Evolutionary conservation across 2,888 invertebrate genomes (phyloP), one percentile per base, ranked within the genome.

Genomic region (Leistus spinibarbis): DNA sequence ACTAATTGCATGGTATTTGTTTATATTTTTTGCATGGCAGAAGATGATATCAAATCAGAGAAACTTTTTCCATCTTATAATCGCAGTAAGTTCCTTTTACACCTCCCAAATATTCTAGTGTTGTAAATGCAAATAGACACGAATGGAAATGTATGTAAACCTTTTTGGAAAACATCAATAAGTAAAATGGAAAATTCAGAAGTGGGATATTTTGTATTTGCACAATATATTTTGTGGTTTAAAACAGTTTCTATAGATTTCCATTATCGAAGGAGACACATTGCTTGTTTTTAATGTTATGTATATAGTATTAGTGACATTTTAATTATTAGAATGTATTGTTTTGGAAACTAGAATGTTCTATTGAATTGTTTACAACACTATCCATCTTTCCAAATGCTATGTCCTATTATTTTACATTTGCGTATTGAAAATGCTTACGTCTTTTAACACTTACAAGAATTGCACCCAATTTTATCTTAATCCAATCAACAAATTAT

Each of bases 21-120:
- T 63, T 69, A 63, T 16, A 13, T 63, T 70, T 70, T 72, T 72
- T 66, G 72, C 72, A 72, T 72, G 72, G 65, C 72, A 72, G 72
- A 72, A 3, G 56, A 66, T 66, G 72, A 71, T 27, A 64, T 24
- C 62, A 65, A 56, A 71, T 56, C 54, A 24, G 70, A 40, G 27
- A 70, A 22, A 27, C 17, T 62, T 13, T 63, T 54, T 54, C 17
- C 22, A 62, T 27, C 40, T 60, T 69, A 24, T 19, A 40, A 24
- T 53, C 69, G 40, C 60, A 69, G 69, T 69, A 69, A 69, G 69
- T 69, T 62, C 68, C 60, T 20, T 16, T 7, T 66, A 54, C n/a
- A 23, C 40, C 57, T 56, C 27, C 27, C 17, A 60, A 40, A 10
- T 60, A 60, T 10, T 20, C 60, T 60, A 72, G 72, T 72, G 72